These are phyloP conservation scores for Petrocephalus microphthalmus DNA, from an alignment of 2,113 vertebrate genomes.

Conservation along the genomic window DNA sequence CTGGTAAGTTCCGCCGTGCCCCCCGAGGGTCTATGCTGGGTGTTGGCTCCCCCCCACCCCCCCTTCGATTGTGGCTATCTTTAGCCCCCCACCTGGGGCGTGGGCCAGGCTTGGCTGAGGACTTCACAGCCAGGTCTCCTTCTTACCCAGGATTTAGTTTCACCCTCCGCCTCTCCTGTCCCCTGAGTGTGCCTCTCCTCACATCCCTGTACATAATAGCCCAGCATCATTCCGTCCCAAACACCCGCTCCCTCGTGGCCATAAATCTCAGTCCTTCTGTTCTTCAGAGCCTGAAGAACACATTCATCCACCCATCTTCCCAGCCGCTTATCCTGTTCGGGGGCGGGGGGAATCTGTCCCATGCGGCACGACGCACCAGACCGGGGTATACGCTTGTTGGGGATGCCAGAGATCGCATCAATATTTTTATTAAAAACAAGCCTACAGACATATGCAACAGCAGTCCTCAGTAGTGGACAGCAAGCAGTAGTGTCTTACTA, in stretches of 20 bases:
- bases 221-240: background rate
- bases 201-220: background rate
- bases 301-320: background rate
- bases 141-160: constrained; percentile 2
- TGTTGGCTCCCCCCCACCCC: background rate
- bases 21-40: background rate
- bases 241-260: background rate
- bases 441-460: background rate
- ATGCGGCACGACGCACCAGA: background rate
- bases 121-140: background rate
- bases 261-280: background rate
- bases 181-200: background rate
- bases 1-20: background rate
- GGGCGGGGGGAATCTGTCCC: background rate
- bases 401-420: background rate
- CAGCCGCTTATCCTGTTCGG: background rate
- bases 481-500: background rate
- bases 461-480: background rate
- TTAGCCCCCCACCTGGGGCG: constrained; percentile 4
- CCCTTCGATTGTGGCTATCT: constrained; percentile 1
- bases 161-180: background rate
- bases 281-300: background rate
- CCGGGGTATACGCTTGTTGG: background rate
- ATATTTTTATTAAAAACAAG: background rate
- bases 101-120: background rate